Conservation (phyloP, 2,797 vertebrate species). For the Psittacula echo region DNA sequence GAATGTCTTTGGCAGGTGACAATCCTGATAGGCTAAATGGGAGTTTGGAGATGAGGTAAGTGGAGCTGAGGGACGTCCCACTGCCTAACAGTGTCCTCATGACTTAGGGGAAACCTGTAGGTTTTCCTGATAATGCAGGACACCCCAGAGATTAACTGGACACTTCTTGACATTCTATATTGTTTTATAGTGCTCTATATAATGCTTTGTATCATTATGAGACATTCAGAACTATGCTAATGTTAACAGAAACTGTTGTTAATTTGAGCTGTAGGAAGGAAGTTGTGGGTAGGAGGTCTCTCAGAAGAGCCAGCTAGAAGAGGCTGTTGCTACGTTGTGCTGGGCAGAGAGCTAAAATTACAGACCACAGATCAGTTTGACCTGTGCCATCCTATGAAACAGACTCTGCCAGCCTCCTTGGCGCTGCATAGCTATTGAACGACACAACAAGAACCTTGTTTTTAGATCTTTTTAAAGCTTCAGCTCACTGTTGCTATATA, state of each 20-base stretch:
- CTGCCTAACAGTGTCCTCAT: neutral
- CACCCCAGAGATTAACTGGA: neutral
- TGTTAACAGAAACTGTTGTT: neutral
- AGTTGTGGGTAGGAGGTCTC: neutral
- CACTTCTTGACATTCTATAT: neutral
- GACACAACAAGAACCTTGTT: constrained; percentile 23
- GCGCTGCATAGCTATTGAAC: neutral
- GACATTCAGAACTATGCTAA: neutral
- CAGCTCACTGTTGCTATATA: neutral
- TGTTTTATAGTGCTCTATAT: neutral
- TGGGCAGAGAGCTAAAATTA: neutral
- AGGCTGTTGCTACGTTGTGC: neutral
- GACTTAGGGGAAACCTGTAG: neutral
- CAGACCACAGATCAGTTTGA: neutral
- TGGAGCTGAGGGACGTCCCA: rapidly evolving
- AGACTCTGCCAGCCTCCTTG: neutral
- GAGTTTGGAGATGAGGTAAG: neutral
- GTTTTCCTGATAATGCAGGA: neutral
- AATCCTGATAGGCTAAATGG: neutral
- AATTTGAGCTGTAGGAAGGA: constrained; percentile 5
- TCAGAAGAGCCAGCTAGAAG: neutral
- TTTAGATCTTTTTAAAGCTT: constrained; percentile 29
- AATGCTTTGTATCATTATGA: neutral
- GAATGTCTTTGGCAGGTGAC: neutral
- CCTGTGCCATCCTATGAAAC: neutral